These are phyloP conservation scores for Philopedon plagiatum DNA, from an alignment of 2,888 invertebrate species.

Conservation along the genomic window DNA sequence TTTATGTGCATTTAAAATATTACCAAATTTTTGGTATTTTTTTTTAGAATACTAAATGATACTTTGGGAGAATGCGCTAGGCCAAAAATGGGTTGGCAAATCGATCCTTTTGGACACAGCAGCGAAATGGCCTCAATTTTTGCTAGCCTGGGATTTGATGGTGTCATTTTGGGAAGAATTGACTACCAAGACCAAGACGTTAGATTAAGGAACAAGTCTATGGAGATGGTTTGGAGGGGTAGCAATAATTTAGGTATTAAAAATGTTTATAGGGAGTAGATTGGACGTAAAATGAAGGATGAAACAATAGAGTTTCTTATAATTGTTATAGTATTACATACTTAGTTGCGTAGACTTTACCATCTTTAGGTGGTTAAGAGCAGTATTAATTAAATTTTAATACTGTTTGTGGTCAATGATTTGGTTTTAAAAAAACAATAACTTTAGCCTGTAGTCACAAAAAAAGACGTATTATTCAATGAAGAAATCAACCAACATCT, in stretches of 20 bases:
- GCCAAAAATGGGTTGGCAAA: conserved; percentile 87
- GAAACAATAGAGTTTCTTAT: too few relatives aligned
- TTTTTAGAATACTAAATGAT: conserved; percentile 74
- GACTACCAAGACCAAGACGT: conserved; percentile 77
- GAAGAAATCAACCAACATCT: too few relatives aligned
- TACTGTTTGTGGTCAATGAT: too few relatives aligned
- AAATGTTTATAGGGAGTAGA: not conserved
- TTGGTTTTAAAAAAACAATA: too few relatives aligned
- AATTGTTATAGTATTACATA: too few relatives aligned
- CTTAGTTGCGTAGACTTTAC: too few relatives aligned
- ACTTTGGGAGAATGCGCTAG: conserved; percentile 82
- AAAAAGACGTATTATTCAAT: too few relatives aligned
- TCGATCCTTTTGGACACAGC: conserved; percentile 89
- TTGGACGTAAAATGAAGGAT: too few relatives aligned
- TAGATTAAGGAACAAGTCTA: conserved; percentile 73
- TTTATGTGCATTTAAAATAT: too few relatives aligned
- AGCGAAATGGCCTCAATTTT: conserved; percentile 78
- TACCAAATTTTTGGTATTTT: not conserved
- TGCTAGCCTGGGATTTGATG: conserved; percentile 80
- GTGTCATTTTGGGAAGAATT: conserved; percentile 79
- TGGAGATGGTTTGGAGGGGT: conserved; percentile 82
- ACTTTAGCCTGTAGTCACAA: too few relatives aligned
- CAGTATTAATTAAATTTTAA: too few relatives aligned
- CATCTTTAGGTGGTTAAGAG: too few relatives aligned
- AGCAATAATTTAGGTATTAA: conserved; percentile 73